phyloP scores from a whole-genome alignment of 1,140 invertebrate genomes.

The Zaprionus vittiger region DNA sequence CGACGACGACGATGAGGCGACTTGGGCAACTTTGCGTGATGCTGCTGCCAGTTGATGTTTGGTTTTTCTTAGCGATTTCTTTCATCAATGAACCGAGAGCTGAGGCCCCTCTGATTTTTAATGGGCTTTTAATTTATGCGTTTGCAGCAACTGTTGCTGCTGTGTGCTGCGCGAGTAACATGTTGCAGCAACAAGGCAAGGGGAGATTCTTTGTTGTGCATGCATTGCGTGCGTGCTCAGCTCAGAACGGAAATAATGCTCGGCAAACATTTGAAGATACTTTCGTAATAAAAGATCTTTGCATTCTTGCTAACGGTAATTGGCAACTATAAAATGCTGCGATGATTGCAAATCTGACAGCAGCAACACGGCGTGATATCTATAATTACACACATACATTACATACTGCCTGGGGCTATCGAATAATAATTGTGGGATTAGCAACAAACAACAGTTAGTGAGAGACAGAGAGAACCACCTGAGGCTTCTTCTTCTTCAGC shows the following conservation, averaged over 20 bases:
- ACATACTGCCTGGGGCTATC: background rate
- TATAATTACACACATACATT: background rate
- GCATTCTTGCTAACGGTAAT: constrained; percentile 2
- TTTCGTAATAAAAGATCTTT: constrained; percentile 14
- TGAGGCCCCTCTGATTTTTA: constrained; percentile 46
- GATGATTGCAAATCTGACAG: background rate
- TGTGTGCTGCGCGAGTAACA: background rate
- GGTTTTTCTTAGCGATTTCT: constrained; percentile 17
- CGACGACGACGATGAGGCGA: background rate
- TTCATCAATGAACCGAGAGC: constrained; percentile 42
- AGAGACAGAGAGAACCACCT: background rate
- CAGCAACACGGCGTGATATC: background rate
- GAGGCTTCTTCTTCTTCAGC: background rate
- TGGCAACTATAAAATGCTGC: constrained; percentile 1
- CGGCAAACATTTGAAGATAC: constrained; percentile 17
- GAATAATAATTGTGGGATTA: constrained; percentile 2
- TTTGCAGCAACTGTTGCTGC: constrained; percentile 37
- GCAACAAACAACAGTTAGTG: background rate
- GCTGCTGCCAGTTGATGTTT: constrained; percentile 10
- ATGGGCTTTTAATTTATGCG: constrained; percentile 77
- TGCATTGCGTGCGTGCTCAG: constrained; percentile 33
- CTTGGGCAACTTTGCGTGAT: constrained; percentile 78
- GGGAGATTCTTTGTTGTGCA: background rate
- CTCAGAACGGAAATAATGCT: constrained; percentile 46
- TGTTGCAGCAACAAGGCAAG: constrained; percentile 37